Evolutionary conservation across 2,113 vertebrate genomes (phyloP), one percentile per base, ranked within the genome.

Genomic region (Rhodinocichla rosea): DNA sequence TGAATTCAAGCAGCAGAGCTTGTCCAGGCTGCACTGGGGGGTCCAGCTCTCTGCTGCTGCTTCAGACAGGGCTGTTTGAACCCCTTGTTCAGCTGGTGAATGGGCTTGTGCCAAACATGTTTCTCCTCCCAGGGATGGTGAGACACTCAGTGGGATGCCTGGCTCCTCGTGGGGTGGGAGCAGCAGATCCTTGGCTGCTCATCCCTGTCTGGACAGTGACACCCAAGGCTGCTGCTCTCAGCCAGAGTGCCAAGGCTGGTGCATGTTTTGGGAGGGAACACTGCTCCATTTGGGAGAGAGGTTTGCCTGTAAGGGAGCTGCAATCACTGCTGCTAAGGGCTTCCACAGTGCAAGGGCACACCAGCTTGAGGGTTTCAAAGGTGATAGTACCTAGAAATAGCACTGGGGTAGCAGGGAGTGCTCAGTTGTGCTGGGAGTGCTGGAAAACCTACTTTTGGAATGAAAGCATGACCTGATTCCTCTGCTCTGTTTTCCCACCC

Each of bases 41-140:
- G 9, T 60, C 33, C 52, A 75, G 15, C 45, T 44, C 24, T 14
- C 74, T 60, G 55, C 55, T 90, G 59, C 42, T 64, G 63, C 74
- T 70, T 45, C 11, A 21, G 17, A 32, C n/a, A 20, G 35, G 24
- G 57, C 47, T 56, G 2, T 49, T 32, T 45, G 40, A 39, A 13
- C 23, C 8, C 49, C 45, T 78, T 49, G 55, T 27, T 65, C 22
- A 35, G 16, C n/a, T 49, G 55, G 30, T 13, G 50, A 11, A 44
- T 1, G 13, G 64, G 27, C 44, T 90, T 5, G 8, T 80, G 44
- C 44, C 3, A 2, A 28, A 5, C 0, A 0, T 2, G 3, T 21
- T 5, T 35, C 15, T 64, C 37, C 37, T 83, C 27, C 37, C 39
- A 40, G 33, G 47, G 47, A 1, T 3, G 3, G 27, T 3, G 35